Base-by-base conservation (phyloP, 92 coral and sea anemone species). In the Paragorgia papillata region DNA sequence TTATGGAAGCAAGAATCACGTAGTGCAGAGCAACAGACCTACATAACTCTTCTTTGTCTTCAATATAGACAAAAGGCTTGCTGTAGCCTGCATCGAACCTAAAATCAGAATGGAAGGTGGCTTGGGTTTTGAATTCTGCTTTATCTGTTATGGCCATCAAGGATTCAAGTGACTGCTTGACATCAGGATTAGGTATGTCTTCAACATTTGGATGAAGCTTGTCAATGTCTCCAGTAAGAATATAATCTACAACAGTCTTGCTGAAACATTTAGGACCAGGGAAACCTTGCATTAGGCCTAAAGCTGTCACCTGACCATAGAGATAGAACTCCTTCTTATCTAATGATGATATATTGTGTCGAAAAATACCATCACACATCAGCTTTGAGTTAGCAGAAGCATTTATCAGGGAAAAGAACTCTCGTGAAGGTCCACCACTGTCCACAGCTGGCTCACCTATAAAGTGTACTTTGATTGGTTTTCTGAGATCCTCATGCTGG, bases 61-160 rank as follows among this genome's bases (percentile, higher is more conserved):
- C 51, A 26, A 74, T 41, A 61, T 73, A 57, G 17, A 85, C 82
- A 48, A 85, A 69, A 17, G 88, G 88, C 73, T 85, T 85, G 75
- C 57, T 35, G 48, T 74, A 85, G 7, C 89, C 85, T 71, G 89
- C 89, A 35, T 80, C 89, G 80, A 80, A 85, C 44, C 82, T 80
- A 73, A 32, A 66, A 44, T 85, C 89, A 73, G 49, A 69, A 62
- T 74, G 41, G 74, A 80, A 80, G 21, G 85, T 51, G 34, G 89
- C 85, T 46, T 73, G 58, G 20, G 73, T 57, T 58, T 85, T 80
- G 57, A 85, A 85, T 67, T 27, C 81, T 59, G 73, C 58, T 10
- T 57, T 77, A 80, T 85, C 81, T 33, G 89, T 85, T 32, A 85
- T 57, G 21, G 54, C 27, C 20, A 22, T 15, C 48, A 50, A 85